Evolutionary conservation across 2,797 vertebrate species (phyloP).

Genomic region (Anolis apletophallus): DNA sequence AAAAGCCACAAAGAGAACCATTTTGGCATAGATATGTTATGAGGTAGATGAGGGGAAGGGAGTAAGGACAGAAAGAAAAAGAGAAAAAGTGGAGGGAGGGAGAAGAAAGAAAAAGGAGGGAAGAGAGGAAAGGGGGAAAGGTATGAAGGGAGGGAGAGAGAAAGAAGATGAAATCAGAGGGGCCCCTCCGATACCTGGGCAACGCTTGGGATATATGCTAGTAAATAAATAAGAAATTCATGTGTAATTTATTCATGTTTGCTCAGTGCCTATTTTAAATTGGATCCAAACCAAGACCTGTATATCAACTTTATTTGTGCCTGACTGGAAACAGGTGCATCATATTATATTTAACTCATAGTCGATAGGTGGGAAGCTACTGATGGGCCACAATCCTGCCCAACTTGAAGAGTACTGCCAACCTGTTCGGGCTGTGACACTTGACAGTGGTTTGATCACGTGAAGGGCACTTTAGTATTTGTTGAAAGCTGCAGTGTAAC

Average conservation of each 20-base stretch:
- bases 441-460: neutral
- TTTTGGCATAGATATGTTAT: no score
- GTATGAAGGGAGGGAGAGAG: no score
- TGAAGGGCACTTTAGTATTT: neutral
- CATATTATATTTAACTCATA: neutral
- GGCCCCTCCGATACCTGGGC: no score
- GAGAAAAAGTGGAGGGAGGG: no score
- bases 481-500: neutral
- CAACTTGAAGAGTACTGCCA: neutral
- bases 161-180: no score
- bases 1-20: no score
- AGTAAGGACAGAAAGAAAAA: no score
- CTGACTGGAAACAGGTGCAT: no score
- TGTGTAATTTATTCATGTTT: neutral
- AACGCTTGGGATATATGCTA: no score
- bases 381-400: neutral
- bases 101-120: no score
- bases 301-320: neutral
- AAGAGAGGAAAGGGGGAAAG: no score
- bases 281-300: neutral
- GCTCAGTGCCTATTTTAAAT: neutral
- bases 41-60: no score
- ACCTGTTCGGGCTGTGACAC: neutral
- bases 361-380: neutral
- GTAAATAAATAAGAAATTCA: neutral